These are phyloP conservation scores for Capreolus pygargus DNA, from an alignment of 2,113 vertebrate genomes.

Conservation along the genomic window DNA sequence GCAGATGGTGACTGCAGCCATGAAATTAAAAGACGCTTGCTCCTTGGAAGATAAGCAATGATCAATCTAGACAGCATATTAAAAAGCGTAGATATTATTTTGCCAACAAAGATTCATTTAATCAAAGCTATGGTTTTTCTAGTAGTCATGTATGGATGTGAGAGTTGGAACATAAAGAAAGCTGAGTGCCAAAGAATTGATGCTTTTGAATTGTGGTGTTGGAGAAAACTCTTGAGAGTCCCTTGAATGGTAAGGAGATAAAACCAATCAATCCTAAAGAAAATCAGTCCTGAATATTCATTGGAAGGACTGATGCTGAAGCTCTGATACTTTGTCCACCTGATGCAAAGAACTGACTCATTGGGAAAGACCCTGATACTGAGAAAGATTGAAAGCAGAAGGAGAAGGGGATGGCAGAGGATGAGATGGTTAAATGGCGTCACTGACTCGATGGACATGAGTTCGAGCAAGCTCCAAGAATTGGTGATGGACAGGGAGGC, in stretches of 20 bases:
- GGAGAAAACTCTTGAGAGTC: background rate
- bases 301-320: background rate
- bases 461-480: background rate
- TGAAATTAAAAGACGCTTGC: background rate
- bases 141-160: background rate
- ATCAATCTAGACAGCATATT: background rate
- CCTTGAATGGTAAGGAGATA: background rate
- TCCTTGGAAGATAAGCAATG: background rate
- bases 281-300: background rate
- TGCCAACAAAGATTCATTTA: background rate
- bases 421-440: background rate
- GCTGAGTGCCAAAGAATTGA: background rate
- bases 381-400: background rate
- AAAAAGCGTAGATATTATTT: background rate
- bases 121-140: background rate
- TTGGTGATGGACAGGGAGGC: background rate
- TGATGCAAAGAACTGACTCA: rapidly evolving
- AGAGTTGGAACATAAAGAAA: background rate
- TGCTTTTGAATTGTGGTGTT: background rate
- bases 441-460: background rate
- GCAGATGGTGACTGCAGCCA: background rate
- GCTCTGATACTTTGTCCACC: background rate
- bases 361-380: background rate
- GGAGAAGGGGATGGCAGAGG: background rate
- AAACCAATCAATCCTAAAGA: background rate